phyloP scores from a whole-genome alignment of 2,113 vertebrate species.

The Hystrix cristata region DNA sequence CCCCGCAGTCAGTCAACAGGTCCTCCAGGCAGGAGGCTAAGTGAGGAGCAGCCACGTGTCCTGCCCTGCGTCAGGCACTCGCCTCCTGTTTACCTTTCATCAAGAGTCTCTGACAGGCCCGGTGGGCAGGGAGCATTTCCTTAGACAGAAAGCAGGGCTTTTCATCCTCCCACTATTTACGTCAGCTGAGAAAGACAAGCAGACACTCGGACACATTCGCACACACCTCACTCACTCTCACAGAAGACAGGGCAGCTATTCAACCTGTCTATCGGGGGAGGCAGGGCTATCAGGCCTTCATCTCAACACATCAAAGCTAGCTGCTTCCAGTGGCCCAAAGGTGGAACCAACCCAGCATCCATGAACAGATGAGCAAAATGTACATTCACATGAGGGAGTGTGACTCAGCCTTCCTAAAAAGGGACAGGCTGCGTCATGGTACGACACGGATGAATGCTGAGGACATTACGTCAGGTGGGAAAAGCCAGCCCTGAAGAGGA shows the following conservation, averaged over 20 bases:
- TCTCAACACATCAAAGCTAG: not conserved
- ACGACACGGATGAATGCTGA: not conserved
- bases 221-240: not conserved
- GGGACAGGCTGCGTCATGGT: not conserved
- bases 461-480: not conserved
- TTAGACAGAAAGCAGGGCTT: slow-evolving; percentile 44
- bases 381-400: fast-evolving
- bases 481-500: not conserved
- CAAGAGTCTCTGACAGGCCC: slow-evolving; percentile 29
- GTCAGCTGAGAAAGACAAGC: not conserved
- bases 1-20: not conserved
- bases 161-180: not conserved
- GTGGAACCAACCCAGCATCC: not conserved
- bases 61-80: not conserved
- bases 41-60: not conserved
- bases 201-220: not conserved
- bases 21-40: not conserved
- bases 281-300: not conserved
- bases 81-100: slow-evolving; percentile 53
- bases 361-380: not conserved
- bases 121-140: not conserved
- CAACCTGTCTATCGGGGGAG: not conserved
- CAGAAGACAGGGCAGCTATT: not conserved
- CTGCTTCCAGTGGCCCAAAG: not conserved
- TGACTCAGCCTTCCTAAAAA: not conserved